Evolutionary conservation across 2,888 invertebrate species (phyloP).

Genomic region (Pegoplata infirma): DNA sequence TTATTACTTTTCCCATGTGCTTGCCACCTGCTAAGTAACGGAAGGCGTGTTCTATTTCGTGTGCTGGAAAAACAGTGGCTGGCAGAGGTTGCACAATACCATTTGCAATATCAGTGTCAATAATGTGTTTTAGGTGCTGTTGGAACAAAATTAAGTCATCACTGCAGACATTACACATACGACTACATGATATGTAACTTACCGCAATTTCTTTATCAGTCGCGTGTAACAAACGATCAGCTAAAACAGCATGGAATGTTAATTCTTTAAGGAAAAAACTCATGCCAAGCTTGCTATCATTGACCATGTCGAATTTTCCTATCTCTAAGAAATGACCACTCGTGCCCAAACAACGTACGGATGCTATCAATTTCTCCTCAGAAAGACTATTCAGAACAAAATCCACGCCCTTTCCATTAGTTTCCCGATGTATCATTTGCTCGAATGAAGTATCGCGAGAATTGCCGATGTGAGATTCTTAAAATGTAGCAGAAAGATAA

Average conservation of each 20-base stretch:
- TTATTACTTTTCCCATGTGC: conserved; percentile 87
- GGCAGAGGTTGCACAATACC: conserved; percentile 86
- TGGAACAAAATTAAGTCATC: not conserved
- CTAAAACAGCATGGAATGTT: conserved; percentile 87
- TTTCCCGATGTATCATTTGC: conserved; percentile 87
- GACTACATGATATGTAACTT: too few species aligned
- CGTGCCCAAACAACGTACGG: conserved; percentile 81
- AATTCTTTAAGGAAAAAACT: conserved; percentile 84
- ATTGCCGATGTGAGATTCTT: conserved; percentile 86
- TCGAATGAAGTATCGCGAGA: conserved; percentile 93
- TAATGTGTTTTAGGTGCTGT: conserved; percentile 79
- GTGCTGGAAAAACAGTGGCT: conserved; percentile 82
- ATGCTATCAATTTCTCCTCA: conserved; percentile 91
- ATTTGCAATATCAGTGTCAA: conserved; percentile 81
- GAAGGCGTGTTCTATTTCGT: conserved; percentile 86
- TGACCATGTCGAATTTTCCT: conserved; percentile 89
- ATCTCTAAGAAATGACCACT: conserved; percentile 89
- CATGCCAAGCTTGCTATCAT: conserved; percentile 83
- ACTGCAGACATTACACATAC: too few species aligned
- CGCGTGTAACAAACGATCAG: conserved; percentile 84
- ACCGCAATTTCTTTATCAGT: conserved; percentile 76
- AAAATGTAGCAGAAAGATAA: not conserved
- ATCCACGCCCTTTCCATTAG: conserved; percentile 93
- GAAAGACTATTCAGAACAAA: conserved; percentile 94
- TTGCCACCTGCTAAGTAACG: conserved; percentile 84